Base-by-base conservation (phyloP, 2,797 vertebrate species). In the Heterohyrax brucei region DNA sequence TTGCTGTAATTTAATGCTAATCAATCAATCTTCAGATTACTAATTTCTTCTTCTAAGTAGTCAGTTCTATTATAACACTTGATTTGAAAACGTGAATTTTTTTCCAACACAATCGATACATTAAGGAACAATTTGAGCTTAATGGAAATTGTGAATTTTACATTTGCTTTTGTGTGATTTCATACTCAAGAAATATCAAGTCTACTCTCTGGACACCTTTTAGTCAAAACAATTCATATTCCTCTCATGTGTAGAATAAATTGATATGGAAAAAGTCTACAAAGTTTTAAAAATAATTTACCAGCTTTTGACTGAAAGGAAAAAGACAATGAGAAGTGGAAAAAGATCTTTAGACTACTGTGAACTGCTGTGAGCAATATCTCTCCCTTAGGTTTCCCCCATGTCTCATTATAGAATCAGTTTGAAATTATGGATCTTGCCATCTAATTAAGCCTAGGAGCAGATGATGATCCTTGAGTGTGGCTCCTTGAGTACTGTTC, bases 41-140 rank as follows among this genome's bases (percentile, higher is more conserved):
- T 44, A 13, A 70, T 76, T 75, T 75, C 24, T 91, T 73, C 59
- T 93, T 94, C 87, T 10, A 87, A 81, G 61, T 64, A 79, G 30
- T 64, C 59, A 88, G 59, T 80, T 94, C 50, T 80, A 24, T 80
- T 90, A 12, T 4, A 93, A 68, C 24, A n/a, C 24, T 81, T 80
- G 9, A 2, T 89, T 89, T 85, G 18, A 84, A 89, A 79, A 72
- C 64, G 33, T 92, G n/a, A 79, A 64, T 28, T 89, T 76, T 24
- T 24, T 81, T 64, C 48, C 19, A 10, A 53, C 18, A 26, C 21
- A 84, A 39, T 2, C 21, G 68, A 48, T 66, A 84, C 3, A 82
- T 46, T 44, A 50, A 59, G 24, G 30, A 86, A 75, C 30, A 39
- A 64, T 66, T 44, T 85, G 75, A 88, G 59, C 33, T 89, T 79